Percentiles rank a stretch among this genome's conserved stretches.
Evolutionary conservation across 2,113 vertebrate species (phyloP).

Genomic region (Callospermophilus lateralis): DNA sequence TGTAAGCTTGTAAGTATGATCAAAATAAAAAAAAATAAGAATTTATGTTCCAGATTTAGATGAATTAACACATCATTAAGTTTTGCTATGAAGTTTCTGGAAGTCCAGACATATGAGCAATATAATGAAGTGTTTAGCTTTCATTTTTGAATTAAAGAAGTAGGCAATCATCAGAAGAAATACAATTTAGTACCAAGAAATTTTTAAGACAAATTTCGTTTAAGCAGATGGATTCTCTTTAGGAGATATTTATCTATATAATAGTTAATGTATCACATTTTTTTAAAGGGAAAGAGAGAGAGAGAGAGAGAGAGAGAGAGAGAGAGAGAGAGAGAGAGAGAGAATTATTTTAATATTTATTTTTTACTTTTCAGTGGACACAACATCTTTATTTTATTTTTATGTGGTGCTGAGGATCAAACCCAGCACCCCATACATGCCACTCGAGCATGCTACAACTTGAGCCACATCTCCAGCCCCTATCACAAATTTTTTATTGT

Average conservation of each 20-base stretch:
- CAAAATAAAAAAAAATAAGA: not conserved
- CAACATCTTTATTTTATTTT: too few species aligned
- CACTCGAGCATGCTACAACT: too few species aligned
- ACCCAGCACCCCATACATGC: too few species aligned
- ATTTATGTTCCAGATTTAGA: not conserved
- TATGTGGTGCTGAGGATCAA: too few species aligned
- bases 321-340: too few species aligned
- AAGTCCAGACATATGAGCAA: not conserved
- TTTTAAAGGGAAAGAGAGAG: too few species aligned
- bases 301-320: too few species aligned
- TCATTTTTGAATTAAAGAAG: not conserved
- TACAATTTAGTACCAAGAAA: constrained; percentile 28
- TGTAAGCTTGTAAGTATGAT: not conserved
- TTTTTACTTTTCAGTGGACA: too few species aligned
- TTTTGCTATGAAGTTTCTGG: not conserved
- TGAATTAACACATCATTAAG: not conserved
- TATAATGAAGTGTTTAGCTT: not conserved
- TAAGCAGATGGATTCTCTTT: not conserved
- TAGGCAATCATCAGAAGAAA: not conserved
- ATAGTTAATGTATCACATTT: not conserved
- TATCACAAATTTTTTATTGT: not conserved
- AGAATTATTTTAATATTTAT: too few species aligned
- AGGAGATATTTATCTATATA: not conserved
- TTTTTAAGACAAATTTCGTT: not conserved
- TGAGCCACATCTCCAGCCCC: too few species aligned